phyloP scores from a whole-genome alignment of 2,888 invertebrate genomes.

The Dasysyrphus albostriatus region DNA sequence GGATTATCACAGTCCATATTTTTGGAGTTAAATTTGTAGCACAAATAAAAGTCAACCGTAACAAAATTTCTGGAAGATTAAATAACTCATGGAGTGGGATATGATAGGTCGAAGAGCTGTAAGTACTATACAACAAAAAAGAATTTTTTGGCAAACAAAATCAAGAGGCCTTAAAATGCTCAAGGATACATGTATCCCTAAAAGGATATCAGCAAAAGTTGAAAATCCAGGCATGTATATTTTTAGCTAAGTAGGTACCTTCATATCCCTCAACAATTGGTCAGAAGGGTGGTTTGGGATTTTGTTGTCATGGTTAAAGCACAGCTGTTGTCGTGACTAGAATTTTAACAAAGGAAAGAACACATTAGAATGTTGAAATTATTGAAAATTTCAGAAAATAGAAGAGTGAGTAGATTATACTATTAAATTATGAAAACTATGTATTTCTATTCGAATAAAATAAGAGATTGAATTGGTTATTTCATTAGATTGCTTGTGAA shows the following conservation, averaged over 20 bases:
- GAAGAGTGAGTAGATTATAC: background rate
- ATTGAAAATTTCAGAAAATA: background rate
- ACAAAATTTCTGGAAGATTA: background rate
- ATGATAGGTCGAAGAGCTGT: background rate
- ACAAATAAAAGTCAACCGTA: background rate
- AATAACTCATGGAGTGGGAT: background rate
- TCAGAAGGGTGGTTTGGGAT: background rate
- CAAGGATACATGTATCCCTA: background rate
- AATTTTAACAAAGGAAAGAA: background rate
- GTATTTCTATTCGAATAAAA: background rate
- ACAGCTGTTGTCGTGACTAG: background rate
- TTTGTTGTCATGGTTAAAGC: background rate
- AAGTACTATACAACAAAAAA: background rate
- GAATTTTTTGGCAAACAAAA: background rate
- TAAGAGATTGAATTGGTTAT: background rate
- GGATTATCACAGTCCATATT: background rate
- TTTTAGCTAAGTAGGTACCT: background rate
- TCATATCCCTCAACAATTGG: background rate
- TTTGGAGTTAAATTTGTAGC: background rate
- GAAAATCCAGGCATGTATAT: background rate
- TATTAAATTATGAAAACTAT: background rate
- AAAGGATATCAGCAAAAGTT: background rate
- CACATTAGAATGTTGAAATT: background rate
- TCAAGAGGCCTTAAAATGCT: background rate
- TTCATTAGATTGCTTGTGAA: background rate